These are phyloP conservation scores for Drosophila nigrodunni DNA, from an alignment of 1,140 invertebrate genomes.

Conservation along the genomic window DNA sequence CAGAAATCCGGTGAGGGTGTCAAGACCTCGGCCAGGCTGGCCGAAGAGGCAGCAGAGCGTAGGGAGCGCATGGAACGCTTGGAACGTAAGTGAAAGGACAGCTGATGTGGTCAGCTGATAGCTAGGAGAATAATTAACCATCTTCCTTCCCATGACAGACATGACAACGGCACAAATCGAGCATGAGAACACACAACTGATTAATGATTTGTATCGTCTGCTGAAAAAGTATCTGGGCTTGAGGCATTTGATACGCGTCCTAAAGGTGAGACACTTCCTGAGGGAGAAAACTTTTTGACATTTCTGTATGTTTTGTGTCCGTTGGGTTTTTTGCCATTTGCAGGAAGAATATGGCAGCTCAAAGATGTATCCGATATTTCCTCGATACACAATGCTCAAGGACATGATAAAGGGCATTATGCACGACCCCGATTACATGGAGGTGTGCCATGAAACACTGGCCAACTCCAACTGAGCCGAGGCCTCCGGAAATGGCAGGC, in stretches of 20 bases:
- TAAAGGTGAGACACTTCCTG: conserved; percentile 89
- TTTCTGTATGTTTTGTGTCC: conserved; percentile 23
- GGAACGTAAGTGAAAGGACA: conserved; percentile 88
- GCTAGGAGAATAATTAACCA: conserved; percentile 23
- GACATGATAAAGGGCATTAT: conserved; percentile 98
- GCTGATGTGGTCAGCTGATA: conserved; percentile 7
- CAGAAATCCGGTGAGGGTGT: conserved; percentile 95
- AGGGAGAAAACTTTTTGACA: conserved; percentile 24
- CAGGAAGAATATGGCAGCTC: conserved; percentile 94
- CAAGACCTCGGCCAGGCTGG: conserved; percentile 92
- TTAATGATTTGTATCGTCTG: conserved; percentile 95
- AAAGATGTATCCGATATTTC: conserved; percentile 96
- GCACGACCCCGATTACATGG: conserved; percentile 97
- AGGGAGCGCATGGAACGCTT: conserved; percentile 93
- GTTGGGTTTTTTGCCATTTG: conserved; percentile 4
- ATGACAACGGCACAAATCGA: conserved; percentile 97
- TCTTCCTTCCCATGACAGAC: conserved; percentile 86
- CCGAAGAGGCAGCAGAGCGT: conserved; percentile 93
- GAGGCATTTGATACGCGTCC: conserved; percentile 93
- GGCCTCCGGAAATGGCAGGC: conserved; percentile 80
- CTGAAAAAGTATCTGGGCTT: conserved; percentile 96
- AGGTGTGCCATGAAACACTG: conserved; percentile 93
- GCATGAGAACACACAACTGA: conserved; percentile 96
- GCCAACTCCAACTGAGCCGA: conserved; percentile 83
- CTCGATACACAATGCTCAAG: conserved; percentile 96